Evolutionary conservation across 2,797 vertebrate species (phyloP), one percentile per base, ranked within the genome.

Genomic region (Pseudochirops corinnae): DNA sequence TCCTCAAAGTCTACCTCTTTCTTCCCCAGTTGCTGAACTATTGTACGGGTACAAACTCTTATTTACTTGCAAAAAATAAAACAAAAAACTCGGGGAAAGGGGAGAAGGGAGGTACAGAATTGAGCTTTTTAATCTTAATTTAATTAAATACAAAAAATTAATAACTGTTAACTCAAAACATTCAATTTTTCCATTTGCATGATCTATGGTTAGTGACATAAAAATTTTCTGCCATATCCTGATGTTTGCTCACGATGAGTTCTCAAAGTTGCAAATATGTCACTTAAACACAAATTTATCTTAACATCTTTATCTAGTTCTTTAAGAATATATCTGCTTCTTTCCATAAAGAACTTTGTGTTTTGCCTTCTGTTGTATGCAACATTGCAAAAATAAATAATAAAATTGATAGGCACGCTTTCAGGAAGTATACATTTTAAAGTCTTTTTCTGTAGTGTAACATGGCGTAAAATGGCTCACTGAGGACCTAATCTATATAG

Each of bases 1-100:
- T 96, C 95, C 50, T 33, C 94, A 53, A 28, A 94, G 56, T 92
- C 97, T 12, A 92, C 97, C 96, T 98, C 98, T 92, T 97, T 94
- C 55, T 55, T 33, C 58, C 91, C 93, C 67, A 50, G n/a, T 90
- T 91, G 87, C 5, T 94, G 53, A 95, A 55, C 95, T 95, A 1
- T 90, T 46, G 55, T 94, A 50, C 92, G 93, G 96, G 90, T 97
- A 95, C 56, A 67, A 91, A 58, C 56, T 96, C 95, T 96, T 93
- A 93, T 28, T 92, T 92, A 95, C 58, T 97, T 92, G 92, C 52
- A 95, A 55, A 95, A 55, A 92, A 90, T 33, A 67, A 67, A 74
- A 62, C 60, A 67, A 67, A 74, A 26, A 50, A 46, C 39, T 87
- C 39, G 74, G 74, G 74, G 74, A 50, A 87, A 28, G 39, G 94